Evolutionary conservation across 1,140 invertebrate genomes (phyloP), one percentile per base, ranked within the genome.

Genomic region (Scaptomyza pallida): DNA sequence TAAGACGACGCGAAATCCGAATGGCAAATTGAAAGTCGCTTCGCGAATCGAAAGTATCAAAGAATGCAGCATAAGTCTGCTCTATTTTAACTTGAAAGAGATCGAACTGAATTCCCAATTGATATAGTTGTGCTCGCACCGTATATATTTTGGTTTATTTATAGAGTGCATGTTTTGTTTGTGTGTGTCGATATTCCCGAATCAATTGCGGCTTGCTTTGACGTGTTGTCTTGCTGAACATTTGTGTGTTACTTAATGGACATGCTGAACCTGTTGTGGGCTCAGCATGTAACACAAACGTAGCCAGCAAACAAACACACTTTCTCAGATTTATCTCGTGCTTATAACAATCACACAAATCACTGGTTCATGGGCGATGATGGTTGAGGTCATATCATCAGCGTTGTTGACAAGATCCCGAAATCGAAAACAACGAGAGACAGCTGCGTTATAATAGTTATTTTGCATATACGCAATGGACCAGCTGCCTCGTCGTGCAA

Each of bases 391-490:
- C 47, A 52, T 26, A 26, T 30, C 8, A 30, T 30, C 61, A n/a
- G n/a, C n/a, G 90, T 67, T 70, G 90, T 83, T 69, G 72, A 65
- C 73, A 83, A 91, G 90, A 91, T 89, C 90, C 81, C 90, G 78
- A 90, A 91, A 91, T 91, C 90, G 88, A 89, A 89, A 89, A 91
- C 85, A 91, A 83, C 90, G 81, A 90, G 74, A 90, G 90, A 82
- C 90, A 91, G 82, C 77, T 90, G 90, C 78, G 59, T 79, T 59
- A 30, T 76, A 55, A 55, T 64, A 65, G 26, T 51, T 26, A 26
- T 45, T 35, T 13, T 30, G 55, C 10, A 35, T 35, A 50, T 26
- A n/a, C n/a, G 2, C 23, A 5, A 6, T 52, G 52, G 72, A 88
- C 74, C 90, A 91, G 88, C 72, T 91, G 90, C 69, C 90, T 85